Evolutionary conservation across 2,797 vertebrate genomes (phyloP).

Genomic region (Acanthurus lineatus): DNA sequence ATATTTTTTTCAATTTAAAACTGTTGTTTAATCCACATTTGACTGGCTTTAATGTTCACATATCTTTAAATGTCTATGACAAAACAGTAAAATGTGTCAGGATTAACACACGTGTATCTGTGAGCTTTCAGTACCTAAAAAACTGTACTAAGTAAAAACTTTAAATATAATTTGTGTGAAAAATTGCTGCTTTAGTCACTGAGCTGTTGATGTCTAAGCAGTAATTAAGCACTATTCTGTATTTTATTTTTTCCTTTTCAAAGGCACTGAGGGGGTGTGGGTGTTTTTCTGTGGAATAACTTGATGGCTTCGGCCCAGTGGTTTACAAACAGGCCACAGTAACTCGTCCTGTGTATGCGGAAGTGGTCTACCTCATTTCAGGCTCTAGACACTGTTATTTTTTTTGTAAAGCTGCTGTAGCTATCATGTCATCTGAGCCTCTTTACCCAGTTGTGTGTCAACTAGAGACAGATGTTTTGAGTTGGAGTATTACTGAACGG

Average conservation of each 20-base stretch:
- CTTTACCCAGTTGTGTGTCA: neutral
- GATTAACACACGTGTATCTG: conserved; percentile 12
- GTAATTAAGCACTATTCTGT: conserved; percentile 35
- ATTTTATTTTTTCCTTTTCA: conserved; percentile 22
- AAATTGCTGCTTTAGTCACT: conserved; percentile 50
- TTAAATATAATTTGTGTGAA: conserved; percentile 38
- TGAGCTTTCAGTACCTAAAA: conserved; percentile 28
- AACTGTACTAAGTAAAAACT: conserved; percentile 36
- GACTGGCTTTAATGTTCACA: conserved; percentile 49
- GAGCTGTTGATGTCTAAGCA: conserved; percentile 28
- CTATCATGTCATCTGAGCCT: conserved; percentile 45
- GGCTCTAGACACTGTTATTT: conserved; percentile 73
- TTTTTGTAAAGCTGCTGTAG: conserved; percentile 63
- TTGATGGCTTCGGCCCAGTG: conserved; percentile 47
- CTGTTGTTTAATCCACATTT: conserved; percentile 20
- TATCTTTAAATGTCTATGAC: conserved; percentile 55
- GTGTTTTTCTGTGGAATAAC: conserved; percentile 38
- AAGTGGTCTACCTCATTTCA: conserved; percentile 84
- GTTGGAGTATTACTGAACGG: conserved; percentile 25
- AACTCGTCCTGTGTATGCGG: conserved; percentile 33
- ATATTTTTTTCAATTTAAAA: conserved; percentile 9
- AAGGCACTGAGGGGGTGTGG: conserved; percentile 63
- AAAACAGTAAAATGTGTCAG: conserved; percentile 62
- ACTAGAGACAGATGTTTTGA: conserved; percentile 27
- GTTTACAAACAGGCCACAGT: conserved; percentile 57